phyloP scores from a whole-genome alignment of 2,888 invertebrate genomes.

The Nysson spinosus region DNA sequence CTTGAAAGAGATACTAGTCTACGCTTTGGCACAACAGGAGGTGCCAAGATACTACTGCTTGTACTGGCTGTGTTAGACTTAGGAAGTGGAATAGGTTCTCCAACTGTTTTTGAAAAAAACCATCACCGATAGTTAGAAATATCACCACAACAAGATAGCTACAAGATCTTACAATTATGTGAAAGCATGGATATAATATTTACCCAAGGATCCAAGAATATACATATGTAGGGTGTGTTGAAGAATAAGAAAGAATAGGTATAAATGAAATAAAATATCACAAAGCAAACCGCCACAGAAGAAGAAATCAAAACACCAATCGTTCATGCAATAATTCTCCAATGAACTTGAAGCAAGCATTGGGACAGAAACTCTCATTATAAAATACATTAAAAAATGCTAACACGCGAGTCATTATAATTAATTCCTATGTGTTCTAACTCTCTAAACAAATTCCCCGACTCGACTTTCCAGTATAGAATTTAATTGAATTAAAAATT shows the following conservation, averaged over 20 bases:
- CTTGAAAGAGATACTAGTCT: conserved; percentile 34
- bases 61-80: conserved; percentile 62
- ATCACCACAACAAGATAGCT: no score
- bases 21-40: conserved; percentile 38
- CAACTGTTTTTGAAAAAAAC: conserved; percentile 52
- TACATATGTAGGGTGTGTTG: no score
- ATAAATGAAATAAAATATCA: no score
- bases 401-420: neutral
- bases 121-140: conserved; percentile 54
- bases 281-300: no score
- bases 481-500: conserved; percentile 78
- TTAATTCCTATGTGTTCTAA: neutral
- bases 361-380: neutral
- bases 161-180: no score
- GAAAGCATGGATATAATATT: no score
- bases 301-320: no score
- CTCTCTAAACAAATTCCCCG: conserved; percentile 77
- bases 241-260: no score
- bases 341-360: neutral
- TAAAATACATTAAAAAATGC: neutral
- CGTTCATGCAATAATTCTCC: no score
- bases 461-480: conserved; percentile 78
- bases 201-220: no score
- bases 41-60: conserved; percentile 15
- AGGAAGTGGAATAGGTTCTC: conserved; percentile 64